Evolutionary conservation across 2,888 invertebrate species (phyloP).

Genomic region (Dioctria linearis): DNA sequence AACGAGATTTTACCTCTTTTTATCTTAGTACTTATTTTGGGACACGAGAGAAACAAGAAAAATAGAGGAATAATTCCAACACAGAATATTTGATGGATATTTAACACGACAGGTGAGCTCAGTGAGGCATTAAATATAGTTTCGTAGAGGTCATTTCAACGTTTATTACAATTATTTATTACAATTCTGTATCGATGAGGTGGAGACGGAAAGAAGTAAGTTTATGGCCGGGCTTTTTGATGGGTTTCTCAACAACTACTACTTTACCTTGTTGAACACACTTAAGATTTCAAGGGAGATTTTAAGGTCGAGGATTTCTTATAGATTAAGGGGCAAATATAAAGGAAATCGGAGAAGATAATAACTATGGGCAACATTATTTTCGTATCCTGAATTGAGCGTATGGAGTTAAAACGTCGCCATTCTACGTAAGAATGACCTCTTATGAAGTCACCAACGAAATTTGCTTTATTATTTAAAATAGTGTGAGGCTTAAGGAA

Average conservation of each 20-base stretch:
- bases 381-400: too few relatives aligned
- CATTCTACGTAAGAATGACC: background rate
- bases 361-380: too few relatives aligned
- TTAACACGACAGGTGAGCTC: constrained; percentile 51
- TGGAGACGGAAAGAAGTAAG: constrained; percentile 30
- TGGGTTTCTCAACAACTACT: constrained; percentile 17
- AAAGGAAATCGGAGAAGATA: too few relatives aligned
- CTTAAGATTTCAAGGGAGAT: background rate
- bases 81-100: constrained; percentile 43
- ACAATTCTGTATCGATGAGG: background rate
- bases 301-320: too few relatives aligned
- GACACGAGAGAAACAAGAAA: constrained; percentile 27
- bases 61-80: constrained; percentile 39
- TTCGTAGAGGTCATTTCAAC: constrained; percentile 45
- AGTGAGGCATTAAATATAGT: constrained; percentile 48
- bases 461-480: constrained; percentile 19
- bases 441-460: constrained; percentile 3
- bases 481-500: constrained; percentile 13
- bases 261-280: background rate
- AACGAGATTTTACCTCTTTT: background rate
- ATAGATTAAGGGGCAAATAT: too few relatives aligned
- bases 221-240: constrained; percentile 12
- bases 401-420: too few relatives aligned
- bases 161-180: background rate
- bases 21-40: background rate